Base-by-base conservation (phyloP, 2,113 vertebrate genomes). In the Garra rufa region DNA sequence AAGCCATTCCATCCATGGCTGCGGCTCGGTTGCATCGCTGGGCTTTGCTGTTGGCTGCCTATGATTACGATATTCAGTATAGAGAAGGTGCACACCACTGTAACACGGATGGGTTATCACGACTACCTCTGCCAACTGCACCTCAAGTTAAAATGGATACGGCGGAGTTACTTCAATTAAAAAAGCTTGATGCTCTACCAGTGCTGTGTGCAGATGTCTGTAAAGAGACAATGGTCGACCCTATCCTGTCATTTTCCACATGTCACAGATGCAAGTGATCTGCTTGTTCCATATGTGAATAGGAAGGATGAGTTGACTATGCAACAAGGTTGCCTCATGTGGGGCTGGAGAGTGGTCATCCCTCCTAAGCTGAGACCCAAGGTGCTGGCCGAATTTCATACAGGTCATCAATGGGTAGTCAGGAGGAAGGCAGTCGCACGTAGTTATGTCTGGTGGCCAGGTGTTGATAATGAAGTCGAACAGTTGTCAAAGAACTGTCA, bases 81-180 rank as follows among this genome's bases (percentile, higher is more conserved):
- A 17, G 67, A 70, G 34, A 10, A 3, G 84, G 41, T 4, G 78
- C 76, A 19, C 34, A 48, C 21, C 78, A 85, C 50, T 41, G 26
- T 4, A 88, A 75, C 80, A 87, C 88, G 83, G 89, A 90, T 85
- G 76, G 52, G 5, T 89, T 87, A 21, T 86, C 81, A 87, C 82
- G 77, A 90, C 85, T 87, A 83, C 44, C 3, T 86, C 88, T 90
- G 69, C 61, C 55, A 3, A 3, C 10, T 6, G 9, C 41, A 46
- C 0, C 19, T 46, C 24, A 46, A 13, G 41, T 30, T 6, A 73
- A 44, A 13, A 4, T 7, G 13, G n/a, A 74, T 8, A 26, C 43
- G 0, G 71, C 48, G 59, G 43, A 69, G 13, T 38, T 44, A n/a
- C 44, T 81, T 67, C 13, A 78, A 34, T 3, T 65, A 30, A 84